These are phyloP conservation scores for Crotalus adamanteus DNA, from an alignment of 2,797 vertebrate genomes.

Conservation along the genomic window DNA sequence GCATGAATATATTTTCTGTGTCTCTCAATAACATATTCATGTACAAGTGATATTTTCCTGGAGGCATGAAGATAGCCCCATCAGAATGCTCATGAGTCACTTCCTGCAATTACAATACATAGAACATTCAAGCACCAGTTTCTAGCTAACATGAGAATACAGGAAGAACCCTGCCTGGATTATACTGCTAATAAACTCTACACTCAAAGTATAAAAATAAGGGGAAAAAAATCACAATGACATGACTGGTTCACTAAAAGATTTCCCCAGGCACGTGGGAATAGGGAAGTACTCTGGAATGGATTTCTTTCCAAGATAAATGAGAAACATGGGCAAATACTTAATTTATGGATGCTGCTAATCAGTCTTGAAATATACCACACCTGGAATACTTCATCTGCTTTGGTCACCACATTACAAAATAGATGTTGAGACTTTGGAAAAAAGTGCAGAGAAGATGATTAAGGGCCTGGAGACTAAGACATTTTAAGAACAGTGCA, in stretches of 20 bases:
- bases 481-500: neutral
- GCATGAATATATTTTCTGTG: constrained; percentile 31
- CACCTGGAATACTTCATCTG: neutral
- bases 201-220: neutral
- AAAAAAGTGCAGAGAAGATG: neutral
- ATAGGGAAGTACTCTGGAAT: neutral
- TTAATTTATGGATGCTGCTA: neutral
- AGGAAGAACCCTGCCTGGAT: neutral
- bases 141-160: neutral
- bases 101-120: constrained; percentile 22
- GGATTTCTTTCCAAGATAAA: neutral
- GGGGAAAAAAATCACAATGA: neutral
- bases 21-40: neutral
- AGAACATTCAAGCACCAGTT: neutral
- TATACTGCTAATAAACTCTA: neutral
- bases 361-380: neutral
- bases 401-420: neutral
- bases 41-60: constrained; percentile 17
- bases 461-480: neutral
- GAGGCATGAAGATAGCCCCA: neutral
- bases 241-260: neutral
- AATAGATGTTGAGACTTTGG: neutral
- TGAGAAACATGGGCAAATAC: neutral
- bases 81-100: constrained; percentile 9
- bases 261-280: neutral